Conservation (phyloP, 2,888 invertebrate species). For the Antheraea yamamai region DNA sequence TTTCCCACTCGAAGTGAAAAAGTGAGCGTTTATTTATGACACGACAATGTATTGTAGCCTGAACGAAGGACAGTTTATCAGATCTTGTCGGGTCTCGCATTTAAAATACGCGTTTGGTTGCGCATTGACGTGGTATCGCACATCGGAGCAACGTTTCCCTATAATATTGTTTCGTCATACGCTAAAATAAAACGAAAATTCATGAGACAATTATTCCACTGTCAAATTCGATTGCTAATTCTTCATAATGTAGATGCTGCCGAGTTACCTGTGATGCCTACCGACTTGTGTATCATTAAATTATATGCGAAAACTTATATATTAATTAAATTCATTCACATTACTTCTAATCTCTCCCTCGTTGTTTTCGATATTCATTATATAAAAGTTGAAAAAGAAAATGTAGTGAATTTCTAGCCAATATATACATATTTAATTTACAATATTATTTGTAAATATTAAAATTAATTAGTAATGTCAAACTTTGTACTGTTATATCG, state of each 20-base stretch:
- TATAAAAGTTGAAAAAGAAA: neutral
- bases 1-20: slow-evolving; percentile 72
- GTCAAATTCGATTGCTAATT: neutral
- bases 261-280: neutral
- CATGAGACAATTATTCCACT: neutral
- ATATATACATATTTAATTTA: no score
- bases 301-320: neutral
- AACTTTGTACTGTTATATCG: neutral
- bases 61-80: slow-evolving; percentile 60
- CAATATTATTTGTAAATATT: neutral
- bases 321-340: neutral
- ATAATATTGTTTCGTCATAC: slow-evolving; percentile 28
- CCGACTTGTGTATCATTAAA: neutral
- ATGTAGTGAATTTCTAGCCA: no score
- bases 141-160: slow-evolving; percentile 42
- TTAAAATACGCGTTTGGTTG: slow-evolving; percentile 56
- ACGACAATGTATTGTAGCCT: slow-evolving; percentile 62
- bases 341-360: neutral
- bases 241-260: neutral
- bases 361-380: neutral
- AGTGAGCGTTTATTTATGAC: slow-evolving; percentile 78
- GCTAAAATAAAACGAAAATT: slow-evolving; percentile 24
- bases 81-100: slow-evolving; percentile 65
- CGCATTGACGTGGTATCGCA: slow-evolving; percentile 46
- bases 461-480: neutral